These are phyloP conservation scores for Sebastes trivittatus DNA, from an alignment of 2,797 vertebrate genomes.

Conservation along the genomic window DNA sequence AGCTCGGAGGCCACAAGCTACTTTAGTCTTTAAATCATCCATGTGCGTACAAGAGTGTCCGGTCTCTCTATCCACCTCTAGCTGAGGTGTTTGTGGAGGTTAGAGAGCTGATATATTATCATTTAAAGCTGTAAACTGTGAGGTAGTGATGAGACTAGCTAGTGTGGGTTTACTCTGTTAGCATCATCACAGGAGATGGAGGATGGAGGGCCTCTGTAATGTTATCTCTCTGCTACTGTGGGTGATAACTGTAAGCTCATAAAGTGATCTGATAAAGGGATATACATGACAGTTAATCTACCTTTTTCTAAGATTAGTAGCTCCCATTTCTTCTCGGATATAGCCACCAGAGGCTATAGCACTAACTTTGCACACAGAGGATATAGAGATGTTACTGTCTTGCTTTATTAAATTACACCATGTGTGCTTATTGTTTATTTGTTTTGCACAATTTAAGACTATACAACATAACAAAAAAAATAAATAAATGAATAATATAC, in stretches of 20 bases:
- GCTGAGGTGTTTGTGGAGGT: background rate
- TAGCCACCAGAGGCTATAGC: background rate
- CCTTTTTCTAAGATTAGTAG: fast-evolving
- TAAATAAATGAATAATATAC: too few species aligned
- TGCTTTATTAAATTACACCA: background rate
- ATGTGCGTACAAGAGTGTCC: background rate
- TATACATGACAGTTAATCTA: fast-evolving
- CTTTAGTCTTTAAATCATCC: slow-evolving; percentile 6
- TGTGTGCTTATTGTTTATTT: too few species aligned
- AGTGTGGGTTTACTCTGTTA: background rate
- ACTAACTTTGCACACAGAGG: background rate
- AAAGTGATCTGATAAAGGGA: background rate
- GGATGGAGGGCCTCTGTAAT: slow-evolving; percentile 44
- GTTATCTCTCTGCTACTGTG: slow-evolving; percentile 8
- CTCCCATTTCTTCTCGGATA: too few species aligned
- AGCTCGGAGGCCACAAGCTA: slow-evolving; percentile 54
- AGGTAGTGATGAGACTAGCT: background rate
- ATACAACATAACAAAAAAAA: too few species aligned
- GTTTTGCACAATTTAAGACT: too few species aligned
- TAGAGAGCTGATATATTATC: too few species aligned
- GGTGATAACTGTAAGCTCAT: background rate
- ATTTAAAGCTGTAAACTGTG: background rate
- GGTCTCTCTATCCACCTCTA: background rate
- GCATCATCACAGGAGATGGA: slow-evolving; percentile 31
- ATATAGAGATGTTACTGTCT: background rate